These are phyloP conservation scores for Rhea pennata DNA, from an alignment of 2,113 vertebrate genomes.

Conservation along the genomic window DNA sequence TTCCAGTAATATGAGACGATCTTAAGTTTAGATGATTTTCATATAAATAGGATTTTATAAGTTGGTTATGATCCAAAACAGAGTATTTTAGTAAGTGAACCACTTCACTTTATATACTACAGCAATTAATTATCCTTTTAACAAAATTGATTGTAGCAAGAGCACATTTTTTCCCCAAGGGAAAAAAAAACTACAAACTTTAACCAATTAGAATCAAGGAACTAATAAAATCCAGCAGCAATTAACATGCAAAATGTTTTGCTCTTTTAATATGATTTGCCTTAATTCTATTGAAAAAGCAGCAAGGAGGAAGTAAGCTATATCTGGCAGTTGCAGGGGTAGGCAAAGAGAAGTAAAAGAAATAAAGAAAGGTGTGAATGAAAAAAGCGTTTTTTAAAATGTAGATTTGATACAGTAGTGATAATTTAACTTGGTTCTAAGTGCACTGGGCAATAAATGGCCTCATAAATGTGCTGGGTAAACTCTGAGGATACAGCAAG, in stretches of 20 bases:
- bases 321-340: background rate
- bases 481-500: slow-evolving; percentile 62
- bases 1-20: background rate
- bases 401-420: slow-evolving; percentile 35
- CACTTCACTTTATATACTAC: background rate
- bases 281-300: background rate
- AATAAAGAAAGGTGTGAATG: slow-evolving; percentile 26
- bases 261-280: background rate
- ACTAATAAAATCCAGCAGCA: slow-evolving; percentile 30
- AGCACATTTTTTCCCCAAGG: background rate
- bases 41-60: slow-evolving; percentile 19
- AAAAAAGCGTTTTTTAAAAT: slow-evolving; percentile 1
- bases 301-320: background rate
- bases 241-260: slow-evolving; percentile 52
- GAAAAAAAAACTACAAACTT: background rate
- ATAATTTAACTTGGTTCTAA: slow-evolving; percentile 66
- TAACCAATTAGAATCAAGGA: slow-evolving; percentile 41
- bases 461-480: slow-evolving; percentile 67
- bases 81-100: slow-evolving; percentile 9
- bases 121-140: slow-evolving; percentile 42
- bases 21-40: slow-evolving; percentile 11
- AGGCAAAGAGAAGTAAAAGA: slow-evolving; percentile 36
- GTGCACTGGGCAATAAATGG: slow-evolving; percentile 46
- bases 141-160: slow-evolving; percentile 23
- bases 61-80: slow-evolving; percentile 37